phyloP scores from a whole-genome alignment of 1,140 invertebrate genomes.

The Bombus superbus region DNA sequence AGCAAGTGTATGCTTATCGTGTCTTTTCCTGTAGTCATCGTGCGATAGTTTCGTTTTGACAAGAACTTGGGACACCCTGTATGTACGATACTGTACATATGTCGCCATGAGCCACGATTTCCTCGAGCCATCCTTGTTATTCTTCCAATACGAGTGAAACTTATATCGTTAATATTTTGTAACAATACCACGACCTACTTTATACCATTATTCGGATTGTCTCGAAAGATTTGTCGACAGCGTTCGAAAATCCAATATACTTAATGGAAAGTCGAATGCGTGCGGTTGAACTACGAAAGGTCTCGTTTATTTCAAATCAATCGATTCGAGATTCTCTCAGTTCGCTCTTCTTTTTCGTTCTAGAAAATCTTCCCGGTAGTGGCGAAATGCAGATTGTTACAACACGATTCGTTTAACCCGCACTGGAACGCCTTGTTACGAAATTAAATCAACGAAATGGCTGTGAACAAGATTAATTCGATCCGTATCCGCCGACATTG shows the following conservation, averaged over 20 bases:
- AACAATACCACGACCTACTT: slow-evolving; percentile 46
- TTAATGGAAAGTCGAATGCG: slow-evolving; percentile 50
- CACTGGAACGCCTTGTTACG: not conserved
- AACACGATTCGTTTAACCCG: not conserved
- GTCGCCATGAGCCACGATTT: not conserved
- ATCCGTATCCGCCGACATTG: too few species aligned
- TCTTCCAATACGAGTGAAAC: not conserved
- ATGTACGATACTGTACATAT: not conserved
- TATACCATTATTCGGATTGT: slow-evolving; percentile 48
- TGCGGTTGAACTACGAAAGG: slow-evolving; percentile 25
- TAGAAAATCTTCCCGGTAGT: not conserved
- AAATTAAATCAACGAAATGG: not conserved
- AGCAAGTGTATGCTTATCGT: too few species aligned
- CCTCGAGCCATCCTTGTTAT: not conserved
- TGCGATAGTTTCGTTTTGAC: too few species aligned
- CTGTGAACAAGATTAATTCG: not conserved
- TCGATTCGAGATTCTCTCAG: slow-evolving; percentile 14
- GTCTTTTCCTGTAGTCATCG: too few species aligned
- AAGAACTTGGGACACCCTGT: too few species aligned
- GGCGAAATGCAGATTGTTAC: not conserved
- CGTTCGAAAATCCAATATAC: slow-evolving; percentile 49
- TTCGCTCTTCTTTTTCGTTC: not conserved
- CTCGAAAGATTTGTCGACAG: slow-evolving; percentile 44
- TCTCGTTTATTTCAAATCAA: slow-evolving; percentile 47
- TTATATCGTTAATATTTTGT: slow-evolving; percentile 44